Evolutionary conservation across 2,888 invertebrate genomes (phyloP).

Genomic region (Mythimna impura): DNA sequence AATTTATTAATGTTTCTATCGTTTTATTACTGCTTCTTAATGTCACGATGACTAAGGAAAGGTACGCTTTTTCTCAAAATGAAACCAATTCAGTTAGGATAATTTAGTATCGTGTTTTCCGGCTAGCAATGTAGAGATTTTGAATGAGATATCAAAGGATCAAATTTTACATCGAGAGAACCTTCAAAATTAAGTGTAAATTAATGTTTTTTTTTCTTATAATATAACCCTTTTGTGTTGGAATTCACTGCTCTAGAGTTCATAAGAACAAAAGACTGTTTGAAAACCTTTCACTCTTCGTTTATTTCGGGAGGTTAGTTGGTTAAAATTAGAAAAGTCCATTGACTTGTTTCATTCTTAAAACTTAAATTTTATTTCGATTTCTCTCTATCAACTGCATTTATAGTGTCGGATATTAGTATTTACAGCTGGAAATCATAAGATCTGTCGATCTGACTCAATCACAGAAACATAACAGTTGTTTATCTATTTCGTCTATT

Average conservation of each 20-base stretch:
- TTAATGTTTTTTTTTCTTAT: too few relatives aligned
- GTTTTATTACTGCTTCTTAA: conserved; percentile 3
- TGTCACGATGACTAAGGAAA: conserved; percentile 6
- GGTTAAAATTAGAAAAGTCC: conserved; percentile 34
- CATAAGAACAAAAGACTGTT: background rate
- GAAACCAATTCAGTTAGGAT: background rate
- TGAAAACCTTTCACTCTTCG: background rate
- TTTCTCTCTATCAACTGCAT: background rate
- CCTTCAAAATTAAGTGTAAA: background rate
- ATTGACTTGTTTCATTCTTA: conserved; percentile 37
- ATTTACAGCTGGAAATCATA: conserved; percentile 5
- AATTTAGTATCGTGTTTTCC: background rate
- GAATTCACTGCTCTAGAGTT: background rate
- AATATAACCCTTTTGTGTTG: background rate
- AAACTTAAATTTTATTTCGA: conserved; percentile 24
- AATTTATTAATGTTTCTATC: conserved; percentile 15
- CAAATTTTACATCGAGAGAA: background rate
- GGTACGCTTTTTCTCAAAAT: background rate
- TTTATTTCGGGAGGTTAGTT: conserved; percentile 17
- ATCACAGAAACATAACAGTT: conserved; percentile 35
- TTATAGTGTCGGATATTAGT: background rate
- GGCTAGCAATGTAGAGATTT: background rate
- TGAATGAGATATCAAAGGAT: background rate
- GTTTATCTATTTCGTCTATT: conserved; percentile 59
- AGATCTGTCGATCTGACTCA: conserved; percentile 1